phyloP scores from a whole-genome alignment of 2,797 vertebrate species.

The Coregonus ussuriensis region DNA sequence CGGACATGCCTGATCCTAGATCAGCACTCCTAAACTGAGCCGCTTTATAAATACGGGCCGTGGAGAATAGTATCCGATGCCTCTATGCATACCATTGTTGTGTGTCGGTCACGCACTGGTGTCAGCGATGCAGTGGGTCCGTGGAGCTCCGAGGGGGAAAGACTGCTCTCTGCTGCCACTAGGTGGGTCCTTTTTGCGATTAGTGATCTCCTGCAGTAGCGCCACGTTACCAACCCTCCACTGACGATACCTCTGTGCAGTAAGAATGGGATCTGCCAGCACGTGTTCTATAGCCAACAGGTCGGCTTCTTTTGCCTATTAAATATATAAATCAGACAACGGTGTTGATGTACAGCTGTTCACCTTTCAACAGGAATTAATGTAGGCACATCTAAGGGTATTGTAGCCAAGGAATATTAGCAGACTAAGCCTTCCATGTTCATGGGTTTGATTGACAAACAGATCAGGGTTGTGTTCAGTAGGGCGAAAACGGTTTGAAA shows the following conservation, averaged over 20 bases:
- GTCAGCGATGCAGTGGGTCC: conserved; percentile 15
- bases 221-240: conserved; percentile 80
- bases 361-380: neutral
- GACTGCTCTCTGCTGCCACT: neutral
- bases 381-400: neutral
- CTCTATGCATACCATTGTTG: neutral
- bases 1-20: neutral
- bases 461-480: no score
- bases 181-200: conserved; percentile 37
- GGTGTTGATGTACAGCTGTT: neutral
- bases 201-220: conserved; percentile 80
- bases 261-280: conserved; percentile 75
- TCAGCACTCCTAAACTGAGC: neutral
- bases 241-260: conserved; percentile 74
- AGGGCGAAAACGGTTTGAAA: no score
- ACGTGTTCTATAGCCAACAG: conserved; percentile 80
- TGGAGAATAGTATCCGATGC: neutral
- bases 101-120: conserved; percentile 27
- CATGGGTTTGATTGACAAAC: no score
- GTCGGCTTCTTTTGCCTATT: conserved; percentile 83
- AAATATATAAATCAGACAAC: neutral
- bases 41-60: neutral
- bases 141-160: neutral
- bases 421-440: no score
- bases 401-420: no score